Evolutionary conservation across 2,888 invertebrate genomes (phyloP).

Genomic region (Eupithecia vulgata): DNA sequence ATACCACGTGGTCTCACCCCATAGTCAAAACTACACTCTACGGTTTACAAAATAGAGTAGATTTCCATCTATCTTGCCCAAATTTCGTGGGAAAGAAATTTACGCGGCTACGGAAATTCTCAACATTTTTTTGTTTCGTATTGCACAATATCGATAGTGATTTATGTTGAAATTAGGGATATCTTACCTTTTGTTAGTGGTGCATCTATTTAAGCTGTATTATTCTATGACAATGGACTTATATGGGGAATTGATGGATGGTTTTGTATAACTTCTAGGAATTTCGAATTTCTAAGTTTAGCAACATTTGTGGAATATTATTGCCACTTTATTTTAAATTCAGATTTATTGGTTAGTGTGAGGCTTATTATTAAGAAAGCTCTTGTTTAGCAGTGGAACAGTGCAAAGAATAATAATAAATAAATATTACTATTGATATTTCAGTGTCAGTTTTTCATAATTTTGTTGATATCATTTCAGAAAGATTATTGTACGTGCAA

Average conservation of each 20-base stretch:
- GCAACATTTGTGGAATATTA: background rate
- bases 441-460: background rate
- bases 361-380: background rate
- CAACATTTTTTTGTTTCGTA: conserved; percentile 46
- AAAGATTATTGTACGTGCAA: too few species aligned
- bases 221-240: conserved; percentile 18
- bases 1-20: conserved; percentile 55
- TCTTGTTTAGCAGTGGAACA: background rate
- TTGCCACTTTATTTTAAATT: background rate
- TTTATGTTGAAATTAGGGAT: conserved; percentile 44
- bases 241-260: conserved; percentile 20
- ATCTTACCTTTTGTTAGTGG: conserved; percentile 29
- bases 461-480: background rate
- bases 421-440: background rate
- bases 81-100: conserved; percentile 75
- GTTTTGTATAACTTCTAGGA: conserved; percentile 8
- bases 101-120: conserved; percentile 74
- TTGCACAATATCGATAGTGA: conserved; percentile 43
- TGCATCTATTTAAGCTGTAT: conserved; percentile 31
- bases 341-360: background rate
- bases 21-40: conserved; percentile 36
- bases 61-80: conserved; percentile 31
- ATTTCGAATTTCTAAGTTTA: conserved; percentile 3
- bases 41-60: conserved; percentile 20
- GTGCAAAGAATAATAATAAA: background rate